Percentiles rank a stretch among this genome's conserved stretches.
Evolutionary conservation across 2,888 invertebrate genomes (phyloP).

Genomic region (Anoncus sp.): DNA sequence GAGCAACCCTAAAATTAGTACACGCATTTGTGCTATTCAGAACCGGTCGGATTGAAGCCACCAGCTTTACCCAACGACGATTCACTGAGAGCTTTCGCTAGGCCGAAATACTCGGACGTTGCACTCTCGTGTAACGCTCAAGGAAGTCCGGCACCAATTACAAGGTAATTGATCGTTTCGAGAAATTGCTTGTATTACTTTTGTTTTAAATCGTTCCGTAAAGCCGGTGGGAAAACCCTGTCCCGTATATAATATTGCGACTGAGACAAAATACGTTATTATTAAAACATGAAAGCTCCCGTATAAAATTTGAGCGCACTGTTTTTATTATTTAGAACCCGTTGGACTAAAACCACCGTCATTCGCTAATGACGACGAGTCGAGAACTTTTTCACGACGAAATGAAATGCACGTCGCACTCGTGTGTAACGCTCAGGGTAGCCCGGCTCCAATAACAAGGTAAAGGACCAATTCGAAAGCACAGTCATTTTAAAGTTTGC

Average conservation of each 20-base stretch:
- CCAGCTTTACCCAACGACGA: slow-evolving; percentile 88
- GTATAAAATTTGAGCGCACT: slow-evolving; percentile 15
- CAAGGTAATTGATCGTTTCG: slow-evolving; percentile 85
- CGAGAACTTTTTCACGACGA: slow-evolving; percentile 85
- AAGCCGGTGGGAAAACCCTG: slow-evolving; percentile 46
- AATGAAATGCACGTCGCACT: slow-evolving; percentile 79
- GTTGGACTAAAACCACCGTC: slow-evolving; percentile 89
- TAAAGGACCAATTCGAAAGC: slow-evolving; percentile 78
- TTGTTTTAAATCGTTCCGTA: not conserved
- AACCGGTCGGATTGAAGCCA: slow-evolving; percentile 88
- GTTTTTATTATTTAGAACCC: slow-evolving; percentile 84
- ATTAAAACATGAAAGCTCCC: not conserved
- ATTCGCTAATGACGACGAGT: slow-evolving; percentile 87
- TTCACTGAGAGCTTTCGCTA: slow-evolving; percentile 86
- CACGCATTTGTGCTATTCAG: slow-evolving; percentile 81
- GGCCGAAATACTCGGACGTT: slow-evolving; percentile 80
- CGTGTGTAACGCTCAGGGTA: slow-evolving; percentile 87
- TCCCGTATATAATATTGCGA: slow-evolving; percentile 27
- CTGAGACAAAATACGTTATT: not conserved
- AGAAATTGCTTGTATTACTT: not conserved
- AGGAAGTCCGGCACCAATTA: slow-evolving; percentile 88
- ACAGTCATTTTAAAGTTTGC: not conserved
- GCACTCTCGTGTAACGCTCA: slow-evolving; percentile 85
- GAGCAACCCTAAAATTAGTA: slow-evolving; percentile 43
- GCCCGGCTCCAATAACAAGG: slow-evolving; percentile 89